Evolutionary conservation across 2,888 invertebrate genomes (phyloP), one percentile per base, ranked within the genome.

Genomic region (Oligia latruncula): DNA sequence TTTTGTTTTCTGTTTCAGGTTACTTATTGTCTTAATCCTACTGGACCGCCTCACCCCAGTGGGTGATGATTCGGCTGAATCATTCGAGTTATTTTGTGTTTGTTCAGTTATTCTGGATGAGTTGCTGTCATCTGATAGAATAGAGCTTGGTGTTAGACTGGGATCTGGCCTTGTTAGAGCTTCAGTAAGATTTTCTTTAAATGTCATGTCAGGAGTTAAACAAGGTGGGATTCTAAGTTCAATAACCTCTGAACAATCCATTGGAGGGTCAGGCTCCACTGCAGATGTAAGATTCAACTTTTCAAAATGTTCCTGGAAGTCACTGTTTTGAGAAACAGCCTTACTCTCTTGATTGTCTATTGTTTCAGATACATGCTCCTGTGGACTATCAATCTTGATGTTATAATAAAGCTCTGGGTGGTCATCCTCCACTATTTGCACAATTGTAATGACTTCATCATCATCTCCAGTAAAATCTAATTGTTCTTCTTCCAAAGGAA

Each of bases 21-120:
- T 97, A 82, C 98, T 98, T 81, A 98, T 98, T 65, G 98, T 98
- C 92, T 98, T 98, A 80, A 98, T 98, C 82, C 98, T 97, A 92
- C 97, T 98, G 11, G 98, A 98, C 71, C 98, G 97, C 40, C 98
- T 95, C 0, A 98, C 98, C n/a, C 97, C 97, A 60, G 95, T 94
- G n/a, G 96, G 96, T 46, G 96, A 96, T 9, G 97, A 96, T 77
- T 96, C 97, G 3, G 96, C 93, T 3, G 97, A 97, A 82, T 97
- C 97, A 93, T 96, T 96, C 0, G 95, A 95, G 86, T 94, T 93
- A 62, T 89, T 93, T 74, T 92, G 95, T 73, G 91, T 94, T 62
- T 93, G 95, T 90, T 97, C 97, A 68, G 93, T 93, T 0, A 93
- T 90, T 85, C 96, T 92, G 11, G 96, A 96, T 23, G 95, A 96